Conservation (phyloP, 2,797 vertebrate species). For the Semotilus atromaculatus region DNA sequence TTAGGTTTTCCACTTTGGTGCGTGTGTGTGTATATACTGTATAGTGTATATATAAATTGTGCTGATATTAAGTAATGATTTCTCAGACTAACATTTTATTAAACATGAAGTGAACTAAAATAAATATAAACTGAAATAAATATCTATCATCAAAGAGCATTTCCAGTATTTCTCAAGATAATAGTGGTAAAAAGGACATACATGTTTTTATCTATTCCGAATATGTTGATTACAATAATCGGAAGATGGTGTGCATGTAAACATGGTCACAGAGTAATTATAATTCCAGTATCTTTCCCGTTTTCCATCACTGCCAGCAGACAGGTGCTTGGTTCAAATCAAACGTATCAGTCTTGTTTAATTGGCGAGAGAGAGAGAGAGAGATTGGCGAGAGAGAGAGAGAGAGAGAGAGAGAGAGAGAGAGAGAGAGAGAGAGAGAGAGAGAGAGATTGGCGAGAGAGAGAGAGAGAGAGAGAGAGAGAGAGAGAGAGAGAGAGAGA, state of each 20-base stretch:
- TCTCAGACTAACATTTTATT: neutral
- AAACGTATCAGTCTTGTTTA: slow-evolving; percentile 57
- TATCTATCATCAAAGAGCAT: no score
- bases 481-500: slow-evolving; percentile 40
- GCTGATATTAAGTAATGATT: no score
- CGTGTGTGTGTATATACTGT: neutral
- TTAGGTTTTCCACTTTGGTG: neutral
- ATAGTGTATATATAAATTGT: no score
- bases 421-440: slow-evolving; percentile 41
- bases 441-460: slow-evolving; percentile 40
- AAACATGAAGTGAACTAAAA: neutral
- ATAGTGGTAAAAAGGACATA: neutral
- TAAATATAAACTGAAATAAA: neutral
- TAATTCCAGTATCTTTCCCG: slow-evolving; percentile 42
- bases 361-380: slow-evolving; percentile 50
- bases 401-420: slow-evolving; percentile 22
- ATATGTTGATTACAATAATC: neutral
- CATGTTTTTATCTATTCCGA: neutral
- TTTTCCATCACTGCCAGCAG: slow-evolving; percentile 44
- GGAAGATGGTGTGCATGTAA: slow-evolving; percentile 24
- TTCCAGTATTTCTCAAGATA: neutral
- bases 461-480: slow-evolving; percentile 22
- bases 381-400: slow-evolving; percentile 44
- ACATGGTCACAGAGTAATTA: slow-evolving; percentile 11
- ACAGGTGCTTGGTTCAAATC: slow-evolving; percentile 57